These are phyloP conservation scores for Ostrea edulis DNA, from an alignment of 1,140 invertebrate genomes.

Conservation along the genomic window DNA sequence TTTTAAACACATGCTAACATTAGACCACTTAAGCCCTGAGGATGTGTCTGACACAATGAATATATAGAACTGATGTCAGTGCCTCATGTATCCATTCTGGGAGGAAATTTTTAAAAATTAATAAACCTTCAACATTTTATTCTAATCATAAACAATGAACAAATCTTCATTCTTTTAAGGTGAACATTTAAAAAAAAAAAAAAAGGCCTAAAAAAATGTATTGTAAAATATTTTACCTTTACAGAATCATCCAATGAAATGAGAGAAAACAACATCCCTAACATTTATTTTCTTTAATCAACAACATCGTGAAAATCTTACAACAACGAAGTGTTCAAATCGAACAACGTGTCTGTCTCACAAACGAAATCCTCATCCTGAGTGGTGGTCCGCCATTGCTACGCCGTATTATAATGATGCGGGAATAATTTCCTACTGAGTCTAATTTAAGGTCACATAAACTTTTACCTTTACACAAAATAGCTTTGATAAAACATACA, in stretches of 20 bases:
- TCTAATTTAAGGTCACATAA: conserved; percentile 39
- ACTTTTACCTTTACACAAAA: conserved; percentile 6
- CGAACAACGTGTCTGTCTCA: background rate
- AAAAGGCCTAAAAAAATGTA: background rate
- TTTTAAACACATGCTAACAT: background rate
- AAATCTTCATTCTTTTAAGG: background rate
- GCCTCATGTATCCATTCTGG: background rate
- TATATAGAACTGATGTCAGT: background rate
- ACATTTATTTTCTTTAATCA: background rate
- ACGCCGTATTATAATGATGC: conserved; percentile 38
- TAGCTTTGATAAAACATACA: background rate
- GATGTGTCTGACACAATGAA: conserved; percentile 9
- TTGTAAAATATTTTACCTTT: background rate
- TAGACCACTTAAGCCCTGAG: conserved; percentile 28
- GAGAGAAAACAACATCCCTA: background rate
- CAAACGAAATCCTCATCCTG: background rate
- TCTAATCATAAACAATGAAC: background rate
- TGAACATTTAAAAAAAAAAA: background rate
- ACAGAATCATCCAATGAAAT: background rate
- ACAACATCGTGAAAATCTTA: background rate
- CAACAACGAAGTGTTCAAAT: conserved; percentile 1
- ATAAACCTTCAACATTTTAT: too few species aligned
- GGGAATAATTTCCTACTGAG: conserved; percentile 34
- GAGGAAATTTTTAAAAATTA: background rate
- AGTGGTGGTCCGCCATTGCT: conserved; percentile 12